Base-by-base conservation (phyloP, 2,888 invertebrate species). In the Cerastoderma edule region DNA sequence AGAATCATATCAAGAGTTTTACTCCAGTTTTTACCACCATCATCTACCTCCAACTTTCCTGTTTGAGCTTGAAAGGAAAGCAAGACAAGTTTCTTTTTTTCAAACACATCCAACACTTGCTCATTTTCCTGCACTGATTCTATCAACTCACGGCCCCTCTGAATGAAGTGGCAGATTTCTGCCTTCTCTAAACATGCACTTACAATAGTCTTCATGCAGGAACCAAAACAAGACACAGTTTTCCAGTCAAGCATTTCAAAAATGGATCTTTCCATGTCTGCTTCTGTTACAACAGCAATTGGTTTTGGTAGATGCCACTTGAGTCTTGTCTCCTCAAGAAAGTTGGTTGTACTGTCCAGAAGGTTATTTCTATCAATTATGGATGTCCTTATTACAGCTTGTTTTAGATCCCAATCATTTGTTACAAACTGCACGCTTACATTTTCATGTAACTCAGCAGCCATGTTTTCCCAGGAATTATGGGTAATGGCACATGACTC, bases 281-380 rank as follows among this genome's bases (percentile, higher is more conserved):
- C 53, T 46, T 35, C 53, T 22, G 56, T 56, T 22, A 73, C 66
- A 19, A 81, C 75, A 16, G 64, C 33, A 28, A 71, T 28, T 24
- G 68, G 53, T 46, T 69, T 32, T 16, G 72, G 53, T n/a, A 81
- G 53, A 22, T 64, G 64, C 81, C 81, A 81, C 60, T 81, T 73
- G 1, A 46, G n/a, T 32, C 48, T 72, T 27, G 63, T 44, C 30
- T 73, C 75, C 33, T 78, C 53, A 10, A 81, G 44, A 44, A 32
- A 10, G n/a, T 73, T 35, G 27, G 68, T 50, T 44, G 67, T 57
- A 24, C 48, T 69, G 2, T 74, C 78, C 44, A 35, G 30, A 8
- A 35, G 4, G 32, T 63, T 27, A 33, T 57, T 60, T 8, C 24
- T n/a, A 35, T 53, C 53, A 27, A 76, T 16, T 16, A 22, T 5